phyloP scores from a whole-genome alignment of 2,888 invertebrate species.

The Cerceris ruficornis region DNA sequence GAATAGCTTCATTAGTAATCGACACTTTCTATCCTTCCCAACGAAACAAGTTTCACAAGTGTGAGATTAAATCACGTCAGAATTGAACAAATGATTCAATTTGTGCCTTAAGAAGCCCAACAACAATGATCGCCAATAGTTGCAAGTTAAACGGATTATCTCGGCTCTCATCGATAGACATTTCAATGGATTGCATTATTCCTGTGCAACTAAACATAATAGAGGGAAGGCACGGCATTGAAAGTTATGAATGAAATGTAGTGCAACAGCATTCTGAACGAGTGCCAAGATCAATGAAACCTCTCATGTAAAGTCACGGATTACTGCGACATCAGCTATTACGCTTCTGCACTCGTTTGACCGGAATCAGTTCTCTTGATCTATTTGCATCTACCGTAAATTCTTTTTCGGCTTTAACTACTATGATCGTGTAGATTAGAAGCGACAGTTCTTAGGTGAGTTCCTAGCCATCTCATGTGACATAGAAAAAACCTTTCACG shows the following conservation, averaged over 20 bases:
- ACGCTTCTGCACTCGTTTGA: neutral
- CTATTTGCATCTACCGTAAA: too few relatives aligned
- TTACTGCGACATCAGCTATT: slow-evolving; percentile 2
- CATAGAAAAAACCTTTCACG: too few relatives aligned
- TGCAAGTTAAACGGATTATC: neutral
- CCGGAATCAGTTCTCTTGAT: neutral
- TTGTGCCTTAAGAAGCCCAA: neutral
- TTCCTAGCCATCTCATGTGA: too few relatives aligned
- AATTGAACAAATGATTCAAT: neutral
- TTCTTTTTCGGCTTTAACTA: too few relatives aligned
- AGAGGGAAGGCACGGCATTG: slow-evolving; percentile 44
- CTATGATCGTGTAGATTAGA: too few relatives aligned
- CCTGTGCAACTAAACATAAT: slow-evolving; percentile 25
- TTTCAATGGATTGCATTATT: neutral
- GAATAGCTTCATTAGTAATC: too few relatives aligned
- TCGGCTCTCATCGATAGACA: neutral
- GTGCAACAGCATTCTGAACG: slow-evolving; percentile 59
- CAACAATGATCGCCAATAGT: neutral
- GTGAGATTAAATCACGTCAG: too few relatives aligned
- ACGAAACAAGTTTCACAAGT: too few relatives aligned
- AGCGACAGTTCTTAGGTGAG: too few relatives aligned
- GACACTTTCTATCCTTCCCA: too few relatives aligned
- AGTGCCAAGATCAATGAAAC: slow-evolving; percentile 60
- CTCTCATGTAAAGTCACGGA: neutral
- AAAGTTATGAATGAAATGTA: slow-evolving; percentile 72